Conservation (phyloP, 2,113 vertebrate genomes). For the Plecotus auritus region DNA sequence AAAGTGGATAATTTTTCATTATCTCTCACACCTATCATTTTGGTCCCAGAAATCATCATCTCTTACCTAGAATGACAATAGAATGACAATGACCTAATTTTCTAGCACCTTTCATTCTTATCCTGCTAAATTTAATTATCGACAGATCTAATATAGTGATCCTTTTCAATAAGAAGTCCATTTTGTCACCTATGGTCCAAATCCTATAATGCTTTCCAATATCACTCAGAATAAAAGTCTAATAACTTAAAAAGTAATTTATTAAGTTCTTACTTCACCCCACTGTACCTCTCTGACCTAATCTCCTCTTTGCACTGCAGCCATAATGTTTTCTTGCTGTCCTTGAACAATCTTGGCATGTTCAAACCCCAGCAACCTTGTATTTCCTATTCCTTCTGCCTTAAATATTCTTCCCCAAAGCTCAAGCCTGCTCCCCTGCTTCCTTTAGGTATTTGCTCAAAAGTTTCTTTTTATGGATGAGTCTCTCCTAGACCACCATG, state of each 20-base stretch:
- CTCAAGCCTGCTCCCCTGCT: not conserved
- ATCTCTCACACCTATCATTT: not conserved
- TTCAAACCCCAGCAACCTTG: not conserved
- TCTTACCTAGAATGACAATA: not conserved
- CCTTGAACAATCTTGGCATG: not conserved
- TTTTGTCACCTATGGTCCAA: not conserved
- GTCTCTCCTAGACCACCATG: not conserved
- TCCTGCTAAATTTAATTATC: not conserved
- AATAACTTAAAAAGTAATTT: not conserved
- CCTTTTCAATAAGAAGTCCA: not conserved
- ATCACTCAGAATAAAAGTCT: not conserved
- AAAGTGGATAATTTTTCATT: not conserved
- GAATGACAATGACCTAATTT: not conserved
- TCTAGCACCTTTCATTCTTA: not conserved
- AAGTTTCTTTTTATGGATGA: not conserved
- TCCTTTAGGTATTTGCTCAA: not conserved
- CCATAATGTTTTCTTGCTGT: not conserved
- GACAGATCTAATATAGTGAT: not conserved
- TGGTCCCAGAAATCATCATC: not conserved
- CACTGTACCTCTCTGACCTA: not conserved
- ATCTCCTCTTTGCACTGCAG: not conserved
- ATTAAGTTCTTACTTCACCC: not conserved
- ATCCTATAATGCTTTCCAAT: not conserved
- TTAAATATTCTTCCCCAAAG: not conserved
- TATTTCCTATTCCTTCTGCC: not conserved